A percentile compares a stretch with the other conserved stretches of the same genome.
Evolutionary conservation across 1,140 invertebrate genomes (phyloP).

Genomic region (Macrotrachela quadricornifera): DNA sequence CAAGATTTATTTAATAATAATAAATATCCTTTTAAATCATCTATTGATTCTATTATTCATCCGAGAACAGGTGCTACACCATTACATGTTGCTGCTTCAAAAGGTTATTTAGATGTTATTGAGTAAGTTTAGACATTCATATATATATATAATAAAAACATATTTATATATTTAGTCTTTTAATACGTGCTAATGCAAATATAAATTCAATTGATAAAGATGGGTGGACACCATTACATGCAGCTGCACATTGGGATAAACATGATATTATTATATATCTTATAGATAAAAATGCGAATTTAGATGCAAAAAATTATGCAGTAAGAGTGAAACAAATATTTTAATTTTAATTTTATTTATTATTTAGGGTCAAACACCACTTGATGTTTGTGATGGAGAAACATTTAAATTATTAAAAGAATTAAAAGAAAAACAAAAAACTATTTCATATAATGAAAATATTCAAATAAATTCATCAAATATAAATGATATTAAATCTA

Average conservation of each 20-base stretch:
- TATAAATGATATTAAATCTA: too few species aligned
- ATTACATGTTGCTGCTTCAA: conserved; percentile 88
- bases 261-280: conserved; percentile 71
- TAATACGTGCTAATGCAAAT: conserved; percentile 54
- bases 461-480: too few species aligned
- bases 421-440: too few species aligned
- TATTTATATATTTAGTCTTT: conserved; percentile 34
- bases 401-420: too few species aligned
- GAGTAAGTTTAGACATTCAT: conserved; percentile 35
- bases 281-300: conserved; percentile 67
- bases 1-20: conserved; percentile 50
- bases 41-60: conserved; percentile 11
- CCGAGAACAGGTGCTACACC: conserved; percentile 75
- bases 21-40: background rate
- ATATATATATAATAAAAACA: too few species aligned
- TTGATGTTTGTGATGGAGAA: conserved; percentile 57
- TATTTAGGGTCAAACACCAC: conserved; percentile 62
- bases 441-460: too few species aligned
- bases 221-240: conserved; percentile 92
- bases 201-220: conserved; percentile 75
- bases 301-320: conserved; percentile 70
- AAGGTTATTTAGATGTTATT: conserved; percentile 82
- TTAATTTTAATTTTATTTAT: background rate
- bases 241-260: conserved; percentile 88
- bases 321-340: conserved; percentile 21